Conservation (phyloP, 2,888 invertebrate species). For the Drosophila hamatofila region DNA sequence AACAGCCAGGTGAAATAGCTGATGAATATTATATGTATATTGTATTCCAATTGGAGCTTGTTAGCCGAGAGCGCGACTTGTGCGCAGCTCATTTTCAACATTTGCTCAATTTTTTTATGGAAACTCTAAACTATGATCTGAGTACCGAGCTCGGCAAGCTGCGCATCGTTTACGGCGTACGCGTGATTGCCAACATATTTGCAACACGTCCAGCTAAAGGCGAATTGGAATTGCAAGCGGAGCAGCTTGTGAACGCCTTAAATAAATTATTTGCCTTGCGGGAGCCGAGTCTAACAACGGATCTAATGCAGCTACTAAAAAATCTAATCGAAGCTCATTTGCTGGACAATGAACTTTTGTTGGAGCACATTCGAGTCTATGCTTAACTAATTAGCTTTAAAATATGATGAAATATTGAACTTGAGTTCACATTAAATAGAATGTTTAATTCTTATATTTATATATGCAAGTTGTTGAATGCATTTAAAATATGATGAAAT, state of each 20-base stretch:
- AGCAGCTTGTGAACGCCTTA: conserved; percentile 48
- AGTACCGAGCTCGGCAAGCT: conserved; percentile 43
- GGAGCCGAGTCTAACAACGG: conserved; percentile 48
- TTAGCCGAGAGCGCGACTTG: conserved; percentile 11
- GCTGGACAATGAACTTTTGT: conserved; percentile 23
- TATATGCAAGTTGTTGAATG: background rate
- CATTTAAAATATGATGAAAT: background rate
- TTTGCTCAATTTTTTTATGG: conserved; percentile 41
- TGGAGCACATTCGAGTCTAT: conserved; percentile 44
- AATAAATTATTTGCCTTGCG: conserved; percentile 73
- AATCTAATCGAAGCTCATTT: conserved; percentile 58
- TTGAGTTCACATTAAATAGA: background rate
- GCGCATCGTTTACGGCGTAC: conserved; percentile 65
- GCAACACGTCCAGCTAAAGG: conserved; percentile 25
- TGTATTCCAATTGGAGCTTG: conserved; percentile 62
- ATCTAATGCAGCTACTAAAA: conserved; percentile 71
- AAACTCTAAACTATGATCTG: conserved; percentile 54
- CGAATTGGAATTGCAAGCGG: background rate
- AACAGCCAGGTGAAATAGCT: conserved; percentile 60
- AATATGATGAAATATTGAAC: background rate
- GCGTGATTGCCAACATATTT: conserved; percentile 74
- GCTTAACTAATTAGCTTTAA: background rate
- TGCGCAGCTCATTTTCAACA: conserved; percentile 17
- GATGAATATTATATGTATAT: conserved; percentile 78
- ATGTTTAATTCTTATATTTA: background rate